phyloP scores from a whole-genome alignment of 2,113 vertebrate genomes.

The Grus americana region DNA sequence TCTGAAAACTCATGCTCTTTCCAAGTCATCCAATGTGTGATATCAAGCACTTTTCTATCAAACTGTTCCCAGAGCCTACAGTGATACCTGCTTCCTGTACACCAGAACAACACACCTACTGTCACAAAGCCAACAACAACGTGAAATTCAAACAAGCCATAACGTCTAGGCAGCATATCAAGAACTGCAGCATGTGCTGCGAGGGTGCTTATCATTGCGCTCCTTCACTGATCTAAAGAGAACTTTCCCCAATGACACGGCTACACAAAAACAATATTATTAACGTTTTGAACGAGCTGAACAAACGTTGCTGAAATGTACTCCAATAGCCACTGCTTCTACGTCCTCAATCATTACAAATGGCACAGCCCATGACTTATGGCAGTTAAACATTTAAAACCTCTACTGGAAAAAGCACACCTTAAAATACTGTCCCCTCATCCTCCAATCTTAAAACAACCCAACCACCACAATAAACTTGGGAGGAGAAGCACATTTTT shows the following conservation, averaged over 20 bases:
- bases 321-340: neutral
- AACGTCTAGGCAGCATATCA: neutral
- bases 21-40: neutral
- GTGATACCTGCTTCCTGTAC: rapidly evolving
- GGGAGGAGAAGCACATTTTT: neutral
- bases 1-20: neutral
- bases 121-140: neutral
- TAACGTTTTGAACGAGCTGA: neutral
- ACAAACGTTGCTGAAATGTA: neutral
- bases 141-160: neutral
- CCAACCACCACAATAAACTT: rapidly evolving
- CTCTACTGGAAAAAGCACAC: neutral
- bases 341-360: rapidly evolving
- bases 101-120: neutral
- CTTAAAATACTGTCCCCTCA: neutral
- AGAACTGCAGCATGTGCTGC: rapidly evolving
- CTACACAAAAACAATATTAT: neutral
- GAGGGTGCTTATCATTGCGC: rapidly evolving
- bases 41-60: neutral
- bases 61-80: neutral
- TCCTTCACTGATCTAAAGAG: neutral
- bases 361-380: neutral
- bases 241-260: neutral
- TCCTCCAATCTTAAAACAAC: neutral
- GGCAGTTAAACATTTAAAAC: neutral